These are phyloP conservation scores for Leptoteleia sp. DNA, from an alignment of 1,140 invertebrate species.

Conservation along the genomic window DNA sequence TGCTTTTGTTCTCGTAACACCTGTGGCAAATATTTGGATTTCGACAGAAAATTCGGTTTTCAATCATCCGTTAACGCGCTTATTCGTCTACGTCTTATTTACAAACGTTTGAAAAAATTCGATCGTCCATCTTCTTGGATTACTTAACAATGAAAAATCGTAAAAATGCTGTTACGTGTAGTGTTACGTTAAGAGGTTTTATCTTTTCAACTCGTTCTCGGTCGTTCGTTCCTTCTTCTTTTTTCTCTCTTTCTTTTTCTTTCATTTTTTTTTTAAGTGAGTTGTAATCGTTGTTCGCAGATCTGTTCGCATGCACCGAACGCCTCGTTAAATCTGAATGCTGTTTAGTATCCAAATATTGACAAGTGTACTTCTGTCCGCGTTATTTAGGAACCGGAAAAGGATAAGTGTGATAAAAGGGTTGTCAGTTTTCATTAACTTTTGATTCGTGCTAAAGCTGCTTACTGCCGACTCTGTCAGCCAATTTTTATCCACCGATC, in stretches of 20 bases:
- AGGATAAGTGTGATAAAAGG: conserved; percentile 59
- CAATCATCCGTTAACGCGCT: conserved; percentile 17
- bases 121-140: conserved; percentile 2
- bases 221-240: conserved; percentile 23
- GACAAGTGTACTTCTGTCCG: conserved; percentile 39
- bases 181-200: conserved; percentile 10
- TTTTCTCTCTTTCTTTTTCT: no score
- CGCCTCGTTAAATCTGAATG: conserved; percentile 11
- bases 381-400: conserved; percentile 70
- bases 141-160: conserved; percentile 45
- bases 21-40: conserved; percentile 57
- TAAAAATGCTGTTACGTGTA: conserved; percentile 53
- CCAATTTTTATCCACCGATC: conserved; percentile 97
- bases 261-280: no score
- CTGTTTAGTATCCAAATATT: conserved; percentile 44
- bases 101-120: conserved; percentile 42
- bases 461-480: conserved; percentile 80
- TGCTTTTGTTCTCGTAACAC: conserved; percentile 57
- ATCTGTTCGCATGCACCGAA: conserved; percentile 25
- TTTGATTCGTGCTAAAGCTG: conserved; percentile 63
- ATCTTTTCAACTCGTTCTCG: conserved; percentile 13
- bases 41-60: conserved; percentile 33
- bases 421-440: conserved; percentile 42
- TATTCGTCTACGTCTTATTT: conserved; percentile 37
- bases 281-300: conserved; percentile 49